phyloP scores from a whole-genome alignment of 1,140 invertebrate genomes.

The Akabosia matsudoensis region DNA sequence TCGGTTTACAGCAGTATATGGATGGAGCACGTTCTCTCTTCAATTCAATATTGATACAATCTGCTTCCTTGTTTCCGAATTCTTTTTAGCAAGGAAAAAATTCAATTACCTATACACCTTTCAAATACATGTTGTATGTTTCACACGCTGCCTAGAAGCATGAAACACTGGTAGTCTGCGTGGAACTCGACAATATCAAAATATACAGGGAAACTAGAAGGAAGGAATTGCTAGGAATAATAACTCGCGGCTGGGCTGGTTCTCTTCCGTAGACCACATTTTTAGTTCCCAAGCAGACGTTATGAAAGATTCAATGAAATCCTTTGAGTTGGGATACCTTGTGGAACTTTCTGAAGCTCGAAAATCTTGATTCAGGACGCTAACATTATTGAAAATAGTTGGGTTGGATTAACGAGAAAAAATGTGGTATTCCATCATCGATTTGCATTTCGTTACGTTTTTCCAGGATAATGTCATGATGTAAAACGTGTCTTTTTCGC shows the following conservation, averaged over 20 bases:
- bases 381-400: neutral
- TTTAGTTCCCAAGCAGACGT: neutral
- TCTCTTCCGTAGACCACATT: slow-evolving; percentile 6
- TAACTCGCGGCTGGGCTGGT: neutral
- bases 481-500: neutral
- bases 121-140: no score
- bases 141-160: no score
- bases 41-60: no score
- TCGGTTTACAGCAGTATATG: no score
- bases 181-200: neutral
- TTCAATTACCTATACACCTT: no score
- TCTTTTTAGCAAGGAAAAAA: no score
- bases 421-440: neutral
- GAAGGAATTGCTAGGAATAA: neutral
- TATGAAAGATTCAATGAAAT: slow-evolving; percentile 3
- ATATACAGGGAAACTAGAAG: neutral
- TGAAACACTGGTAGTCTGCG: no score
- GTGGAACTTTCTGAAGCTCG: neutral
- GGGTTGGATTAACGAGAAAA: neutral
- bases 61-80: no score
- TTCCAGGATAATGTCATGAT: neutral
- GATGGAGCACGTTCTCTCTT: no score
- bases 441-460: slow-evolving; percentile 1
- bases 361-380: neutral
- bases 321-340: no score